A percentile compares a stretch with the other conserved stretches of the same genome.
Evolutionary conservation across 2,888 invertebrate genomes (phyloP).

Genomic region (Creontiades dilutus): DNA sequence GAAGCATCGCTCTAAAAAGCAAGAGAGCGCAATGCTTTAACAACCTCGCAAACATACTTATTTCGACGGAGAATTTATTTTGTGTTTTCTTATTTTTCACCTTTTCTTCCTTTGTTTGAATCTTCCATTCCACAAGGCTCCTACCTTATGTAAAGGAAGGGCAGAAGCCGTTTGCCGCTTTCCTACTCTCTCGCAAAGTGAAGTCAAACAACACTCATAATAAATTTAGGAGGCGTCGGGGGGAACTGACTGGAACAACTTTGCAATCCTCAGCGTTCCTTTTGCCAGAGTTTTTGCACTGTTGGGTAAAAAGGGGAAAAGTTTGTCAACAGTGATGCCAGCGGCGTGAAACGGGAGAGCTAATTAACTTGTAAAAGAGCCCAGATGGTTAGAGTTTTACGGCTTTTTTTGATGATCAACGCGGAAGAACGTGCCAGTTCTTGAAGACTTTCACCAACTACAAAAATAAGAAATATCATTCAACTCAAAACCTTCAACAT

Average conservation of each 20-base stretch:
- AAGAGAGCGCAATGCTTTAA: not conserved
- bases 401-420: no score
- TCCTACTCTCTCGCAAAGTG: conserved; percentile 16
- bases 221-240: conserved; percentile 34
- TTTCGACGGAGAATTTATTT: conserved; percentile 10
- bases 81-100: conserved; percentile 24
- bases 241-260: not conserved
- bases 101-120: conserved; percentile 19
- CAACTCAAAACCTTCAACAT: no score
- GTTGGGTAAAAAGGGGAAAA: not conserved
- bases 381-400: not conserved
- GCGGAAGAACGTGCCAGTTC: no score
- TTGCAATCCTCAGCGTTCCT: not conserved
- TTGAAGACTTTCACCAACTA: no score
- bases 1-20: not conserved
- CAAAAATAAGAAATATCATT: no score
- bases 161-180: not conserved
- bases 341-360: conserved; percentile 15
- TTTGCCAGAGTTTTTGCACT: not conserved
- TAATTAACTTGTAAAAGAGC: not conserved
- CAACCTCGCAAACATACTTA: conserved; percentile 23
- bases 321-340: conserved; percentile 7
- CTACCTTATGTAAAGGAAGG: not conserved
- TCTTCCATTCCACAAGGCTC: not conserved
- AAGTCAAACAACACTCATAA: conserved; percentile 50